Base-by-base conservation (phyloP, 2,888 invertebrate species). In the Teleogryllus oceanicus region DNA sequence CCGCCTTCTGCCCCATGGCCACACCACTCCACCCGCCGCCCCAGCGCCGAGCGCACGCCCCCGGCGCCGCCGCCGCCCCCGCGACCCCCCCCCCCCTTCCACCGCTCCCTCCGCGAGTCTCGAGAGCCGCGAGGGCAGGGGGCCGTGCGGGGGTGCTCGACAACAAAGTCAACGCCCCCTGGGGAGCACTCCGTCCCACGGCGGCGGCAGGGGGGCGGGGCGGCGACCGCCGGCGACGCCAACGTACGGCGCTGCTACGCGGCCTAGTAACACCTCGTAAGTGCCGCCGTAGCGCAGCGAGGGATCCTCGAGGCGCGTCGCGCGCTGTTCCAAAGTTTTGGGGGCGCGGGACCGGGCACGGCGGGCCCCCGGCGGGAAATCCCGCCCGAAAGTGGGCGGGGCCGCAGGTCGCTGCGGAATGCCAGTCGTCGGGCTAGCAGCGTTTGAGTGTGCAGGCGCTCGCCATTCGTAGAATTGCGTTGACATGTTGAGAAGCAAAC, bases 31-130 rank as follows among this genome's bases (percentile, higher is more conserved):
- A n/a, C 5, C 37, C 37, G 37, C 5, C 37, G 37, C 37, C 37
- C 0, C 37, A 3, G 1, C 4, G 5, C 37, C 0, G 5, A 3
- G 5, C 37, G n/a, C n/a, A n/a, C n/a, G n/a, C n/a, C n/a, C n/a
- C n/a, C n/a, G n/a, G n/a, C n/a, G n/a, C n/a, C n/a, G 1, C 21
- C 21, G 1, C 21, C 24, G 3, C 24, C 24, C 24, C 24, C 24
- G 0, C 24, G 4, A 37, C 2, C 24, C 0, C 4, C 24, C 4
- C 24, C 2, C 24, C 24, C 4, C 24, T 4, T 4, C 24, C 2
- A 8, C 8, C 5, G 1, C 8, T 8, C 1, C 8, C 37, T 8
- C 37, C 37, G 37, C 37, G 37, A 37, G 37, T 37, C 37, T 37
- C 37, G 11, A n/a, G n/a, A 62, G 62, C 62, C n/a, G 62, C 62